These are phyloP conservation scores for Chrysaora quinquecirrha DNA, from an alignment of 30 jellyfish, hydroid and myxozoan species.

Conservation along the genomic window DNA sequence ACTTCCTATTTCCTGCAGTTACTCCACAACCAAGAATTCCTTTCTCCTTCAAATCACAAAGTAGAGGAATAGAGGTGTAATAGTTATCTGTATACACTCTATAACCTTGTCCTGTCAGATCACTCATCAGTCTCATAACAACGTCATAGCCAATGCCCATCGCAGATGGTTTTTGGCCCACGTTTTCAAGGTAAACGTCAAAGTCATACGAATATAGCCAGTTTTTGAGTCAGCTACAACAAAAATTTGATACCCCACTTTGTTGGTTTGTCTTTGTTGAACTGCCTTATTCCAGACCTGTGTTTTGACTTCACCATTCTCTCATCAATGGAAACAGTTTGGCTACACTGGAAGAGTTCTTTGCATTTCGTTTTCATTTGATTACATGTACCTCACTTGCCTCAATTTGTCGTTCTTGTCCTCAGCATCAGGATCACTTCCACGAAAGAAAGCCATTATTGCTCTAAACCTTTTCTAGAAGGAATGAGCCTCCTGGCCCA, in stretches of 20 bases:
- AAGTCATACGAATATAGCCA: conserved; percentile 57
- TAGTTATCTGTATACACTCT: conserved; percentile 20
- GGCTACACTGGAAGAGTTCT: conserved; percentile 32
- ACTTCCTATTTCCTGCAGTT: conserved; percentile 28
- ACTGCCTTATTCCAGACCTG: conserved; percentile 48
- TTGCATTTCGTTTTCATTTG: conserved; percentile 23
- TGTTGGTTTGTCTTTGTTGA: conserved; percentile 41
- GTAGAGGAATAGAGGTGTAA: conserved; percentile 20
- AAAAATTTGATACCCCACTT: conserved; percentile 23
- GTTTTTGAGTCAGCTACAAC: conserved; percentile 46
- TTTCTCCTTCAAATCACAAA: conserved; percentile 1
- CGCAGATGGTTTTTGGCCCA: conserved; percentile 8
- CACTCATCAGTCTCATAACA: conserved; percentile 18
- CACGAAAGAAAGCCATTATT: conserved; percentile 32
- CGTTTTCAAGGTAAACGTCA: conserved; percentile 43
- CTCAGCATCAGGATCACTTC: no score
- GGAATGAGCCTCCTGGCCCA: conserved; percentile 53
- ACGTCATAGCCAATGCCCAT: conserved; percentile 29
- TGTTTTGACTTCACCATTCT: conserved; percentile 56
- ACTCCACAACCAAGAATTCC: conserved; percentile 33
- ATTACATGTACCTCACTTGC: conserved; percentile 23
- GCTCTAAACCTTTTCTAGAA: conserved; percentile 41
- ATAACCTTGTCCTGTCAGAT: conserved; percentile 27
- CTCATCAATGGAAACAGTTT: conserved; percentile 56
- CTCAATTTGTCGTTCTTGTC: conserved; percentile 38